phyloP scores from a whole-genome alignment of 1,140 invertebrate species.

The Radopholus similis region DNA sequence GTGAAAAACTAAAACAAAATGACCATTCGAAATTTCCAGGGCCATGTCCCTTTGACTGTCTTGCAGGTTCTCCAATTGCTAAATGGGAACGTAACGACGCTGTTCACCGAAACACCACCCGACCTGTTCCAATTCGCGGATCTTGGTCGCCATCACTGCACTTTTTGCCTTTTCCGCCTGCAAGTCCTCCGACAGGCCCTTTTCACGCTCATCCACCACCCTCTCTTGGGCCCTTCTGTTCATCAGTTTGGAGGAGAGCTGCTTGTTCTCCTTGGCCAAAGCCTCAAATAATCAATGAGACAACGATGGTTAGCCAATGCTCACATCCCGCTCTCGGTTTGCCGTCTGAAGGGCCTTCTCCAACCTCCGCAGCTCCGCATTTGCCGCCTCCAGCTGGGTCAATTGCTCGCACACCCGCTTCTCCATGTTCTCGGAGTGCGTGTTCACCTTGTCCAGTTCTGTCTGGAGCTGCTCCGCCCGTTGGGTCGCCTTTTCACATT shows the following conservation, averaged over 20 bases:
- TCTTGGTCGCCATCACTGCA: not conserved
- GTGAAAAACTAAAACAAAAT: not conserved
- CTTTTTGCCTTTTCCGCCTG: conserved; percentile 8
- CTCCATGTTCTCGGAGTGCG: not conserved
- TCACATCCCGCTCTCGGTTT: not conserved
- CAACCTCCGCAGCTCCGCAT: not conserved
- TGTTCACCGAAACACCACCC: not conserved
- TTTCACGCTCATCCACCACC: conserved; percentile 19
- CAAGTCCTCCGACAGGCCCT: conserved; percentile 17
- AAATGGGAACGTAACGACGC: not conserved
- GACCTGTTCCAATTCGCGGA: conserved; percentile 25
- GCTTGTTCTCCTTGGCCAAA: conserved; percentile 19
- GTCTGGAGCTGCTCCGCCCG: not conserved
- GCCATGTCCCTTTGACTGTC: conserved; percentile 24
- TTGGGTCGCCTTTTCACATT: conserved; percentile 6
- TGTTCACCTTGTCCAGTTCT: not conserved
- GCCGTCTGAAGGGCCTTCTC: not conserved
- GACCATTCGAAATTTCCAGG: conserved; percentile 21
- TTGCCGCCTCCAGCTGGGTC: not conserved
- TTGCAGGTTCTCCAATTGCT: conserved; percentile 9
- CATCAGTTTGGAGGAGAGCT: conserved; percentile 19
- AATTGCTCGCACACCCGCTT: not conserved
- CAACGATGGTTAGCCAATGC: not conserved
- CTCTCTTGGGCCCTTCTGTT: conserved; percentile 30
- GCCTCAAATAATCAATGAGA: conserved; percentile 15